Base-by-base conservation (phyloP, 1,140 invertebrate species). In the Carposina sasakii region DNA sequence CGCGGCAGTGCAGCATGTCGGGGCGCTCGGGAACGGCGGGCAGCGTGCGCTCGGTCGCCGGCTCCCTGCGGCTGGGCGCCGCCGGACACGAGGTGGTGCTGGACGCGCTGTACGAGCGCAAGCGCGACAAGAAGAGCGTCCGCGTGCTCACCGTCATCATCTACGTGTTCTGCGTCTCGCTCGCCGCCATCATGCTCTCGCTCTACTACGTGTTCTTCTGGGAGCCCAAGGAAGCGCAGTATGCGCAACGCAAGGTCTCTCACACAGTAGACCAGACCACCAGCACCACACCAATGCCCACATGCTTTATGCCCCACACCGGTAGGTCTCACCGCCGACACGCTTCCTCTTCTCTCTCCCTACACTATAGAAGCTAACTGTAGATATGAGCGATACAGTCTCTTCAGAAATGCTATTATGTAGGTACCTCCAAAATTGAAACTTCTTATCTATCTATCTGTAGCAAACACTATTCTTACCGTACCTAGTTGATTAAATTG, bases 181-280 rank as follows among this genome's bases (percentile, higher is more conserved):
- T 97, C 52, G 96, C 96, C 0, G 97, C 96, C 3, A 96, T 98
- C 55, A 93, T 98, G 74, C 88, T 99, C 19, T 97, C 96, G 0
- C 87, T 98, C 9, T 99, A 98, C 86, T 99, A 99, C 85, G 92
- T 96, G 52, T 96, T 98, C 76, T 90, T 98, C 52, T 98, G 97
- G 97, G 91, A 97, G 76, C 95, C 95, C 0, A 89, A 83, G 73
- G 85, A 76, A 54, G 76, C 82, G 57, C 78, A 78, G 33, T 76
- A 79, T 61, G 72, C 74, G 52, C 73, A 84, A 58, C 77, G 77
- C 64, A 79, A 84, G 79, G 79, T 84, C 75, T 70, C 73, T 60
- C 75, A 78, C 69, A 81, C 66, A 57, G 76, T 79, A 67, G 68
- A 75, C 66, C 64, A 70, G 76, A 73, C 72, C 73, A 70, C 67